phyloP scores from a whole-genome alignment of 2,797 vertebrate species.

The Pipistrellus pipistrellus region DNA sequence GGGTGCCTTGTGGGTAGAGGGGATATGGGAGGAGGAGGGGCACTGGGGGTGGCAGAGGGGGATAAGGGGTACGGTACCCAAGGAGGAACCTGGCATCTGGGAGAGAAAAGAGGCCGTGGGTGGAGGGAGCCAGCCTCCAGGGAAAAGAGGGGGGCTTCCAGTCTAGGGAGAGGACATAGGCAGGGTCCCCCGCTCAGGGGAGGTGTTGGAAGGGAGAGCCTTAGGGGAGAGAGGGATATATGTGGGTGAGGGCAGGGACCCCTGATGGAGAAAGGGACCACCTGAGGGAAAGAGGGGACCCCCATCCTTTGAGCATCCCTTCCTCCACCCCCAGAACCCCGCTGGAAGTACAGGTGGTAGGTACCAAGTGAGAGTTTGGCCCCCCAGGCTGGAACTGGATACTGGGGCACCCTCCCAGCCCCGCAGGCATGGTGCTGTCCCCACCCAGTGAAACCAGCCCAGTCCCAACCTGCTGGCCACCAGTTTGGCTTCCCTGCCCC shows the following conservation, averaged over 20 bases:
- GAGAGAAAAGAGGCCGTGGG: no score
- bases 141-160: neutral
- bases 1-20: neutral
- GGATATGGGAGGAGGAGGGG: rapidly evolving
- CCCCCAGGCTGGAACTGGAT: neutral
- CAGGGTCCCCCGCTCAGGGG: no score
- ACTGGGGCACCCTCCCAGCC: rapidly evolving
- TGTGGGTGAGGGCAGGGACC: no score
- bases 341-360: neutral
- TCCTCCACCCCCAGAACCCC: neutral
- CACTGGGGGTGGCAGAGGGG: neutral
- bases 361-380: neutral
- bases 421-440: neutral
- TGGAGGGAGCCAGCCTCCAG: neutral
- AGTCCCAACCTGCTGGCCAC: neutral
- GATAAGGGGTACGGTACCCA: rapidly evolving
- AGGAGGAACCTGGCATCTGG: neutral
- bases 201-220: no score
- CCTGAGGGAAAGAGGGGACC: neutral
- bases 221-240: no score
- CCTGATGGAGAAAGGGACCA: neutral
- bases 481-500: neutral
- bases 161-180: no score
- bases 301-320: neutral
- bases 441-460: neutral